These are phyloP conservation scores for Bellardia pandia DNA, from an alignment of 2,888 invertebrate genomes.

Conservation along the genomic window DNA sequence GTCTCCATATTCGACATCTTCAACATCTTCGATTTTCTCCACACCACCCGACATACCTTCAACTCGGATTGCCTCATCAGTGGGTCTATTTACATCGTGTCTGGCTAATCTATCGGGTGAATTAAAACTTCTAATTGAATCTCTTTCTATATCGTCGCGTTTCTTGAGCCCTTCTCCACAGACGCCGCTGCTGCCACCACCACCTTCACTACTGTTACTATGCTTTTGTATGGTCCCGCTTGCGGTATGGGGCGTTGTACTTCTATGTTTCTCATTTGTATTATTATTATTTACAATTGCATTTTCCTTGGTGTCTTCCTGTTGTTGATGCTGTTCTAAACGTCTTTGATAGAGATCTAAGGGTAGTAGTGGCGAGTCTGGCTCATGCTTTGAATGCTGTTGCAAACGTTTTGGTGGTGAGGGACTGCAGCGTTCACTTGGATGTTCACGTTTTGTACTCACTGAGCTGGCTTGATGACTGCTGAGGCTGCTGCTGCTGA, in stretches of 20 bases:
- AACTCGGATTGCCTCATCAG: slow-evolving; percentile 59
- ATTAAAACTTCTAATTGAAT: slow-evolving; percentile 58
- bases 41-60: slow-evolving; percentile 54
- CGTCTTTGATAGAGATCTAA: slow-evolving; percentile 84
- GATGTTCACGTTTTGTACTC: slow-evolving; percentile 80
- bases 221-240: slow-evolving; percentile 73
- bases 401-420: slow-evolving; percentile 81
- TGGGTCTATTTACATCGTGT: slow-evolving; percentile 72
- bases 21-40: slow-evolving; percentile 78
- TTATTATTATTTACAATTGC: slow-evolving; percentile 70
- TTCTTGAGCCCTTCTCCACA: slow-evolving; percentile 57
- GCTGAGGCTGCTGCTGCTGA: slow-evolving; percentile 53
- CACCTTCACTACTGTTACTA: slow-evolving; percentile 65
- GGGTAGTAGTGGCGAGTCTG: slow-evolving; percentile 81
- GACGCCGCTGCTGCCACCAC: slow-evolving; percentile 9
- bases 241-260: slow-evolving; percentile 67
- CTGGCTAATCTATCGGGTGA: slow-evolving; percentile 72
- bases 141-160: slow-evolving; percentile 64
- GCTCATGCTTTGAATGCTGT: slow-evolving; percentile 74
- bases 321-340: slow-evolving; percentile 75
- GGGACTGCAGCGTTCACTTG: slow-evolving; percentile 81
- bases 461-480: slow-evolving; percentile 72
- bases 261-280: slow-evolving; percentile 75
- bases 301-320: slow-evolving; percentile 72
- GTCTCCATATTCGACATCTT: slow-evolving; percentile 80